Percentiles rank a stretch among this genome's conserved stretches.
These are phyloP conservation scores for Lophochroa leadbeateri DNA, from an alignment of 2,113 vertebrate species.

Conservation along the genomic window DNA sequence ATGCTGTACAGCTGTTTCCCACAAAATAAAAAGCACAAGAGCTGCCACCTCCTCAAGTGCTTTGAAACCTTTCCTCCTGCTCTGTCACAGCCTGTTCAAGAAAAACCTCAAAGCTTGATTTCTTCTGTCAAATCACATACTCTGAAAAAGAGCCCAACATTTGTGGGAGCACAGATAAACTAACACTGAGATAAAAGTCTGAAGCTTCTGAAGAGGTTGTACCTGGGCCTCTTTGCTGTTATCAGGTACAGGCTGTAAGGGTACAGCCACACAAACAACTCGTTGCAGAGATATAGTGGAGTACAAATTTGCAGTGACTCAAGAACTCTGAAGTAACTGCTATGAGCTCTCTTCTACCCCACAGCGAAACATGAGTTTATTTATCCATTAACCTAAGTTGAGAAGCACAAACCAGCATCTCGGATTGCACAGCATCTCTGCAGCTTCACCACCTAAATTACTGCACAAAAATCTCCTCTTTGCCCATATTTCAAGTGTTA, in stretches of 20 bases:
- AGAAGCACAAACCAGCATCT: background rate
- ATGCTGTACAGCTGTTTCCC: background rate
- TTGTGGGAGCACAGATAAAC: conserved; percentile 18
- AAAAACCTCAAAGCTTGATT: conserved; percentile 50
- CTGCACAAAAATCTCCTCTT: background rate
- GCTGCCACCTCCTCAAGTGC: background rate
- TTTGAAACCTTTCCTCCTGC: background rate
- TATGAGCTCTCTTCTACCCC: background rate
- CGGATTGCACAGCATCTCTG: background rate
- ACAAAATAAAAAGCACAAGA: conserved; percentile 11
- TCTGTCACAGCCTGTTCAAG: conserved; percentile 9
- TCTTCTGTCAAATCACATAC: conserved; percentile 20
- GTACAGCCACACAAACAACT: conserved; percentile 36
- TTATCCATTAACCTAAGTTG: background rate
- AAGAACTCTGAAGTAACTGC: background rate
- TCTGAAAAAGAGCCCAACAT: background rate
- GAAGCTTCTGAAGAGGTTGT: conserved; percentile 42
- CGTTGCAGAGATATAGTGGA: background rate
- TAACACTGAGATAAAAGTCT: conserved; percentile 20
- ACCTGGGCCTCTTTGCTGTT: background rate
- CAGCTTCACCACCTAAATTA: background rate
- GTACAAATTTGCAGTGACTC: conserved; percentile 49
- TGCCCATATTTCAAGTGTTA: background rate
- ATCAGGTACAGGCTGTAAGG: background rate
- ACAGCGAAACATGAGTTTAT: background rate